A percentile compares a stretch with the other conserved stretches of the same genome.
Evolutionary conservation across 1,140 invertebrate species (phyloP).

Genomic region (Drepana arcuata): DNA sequence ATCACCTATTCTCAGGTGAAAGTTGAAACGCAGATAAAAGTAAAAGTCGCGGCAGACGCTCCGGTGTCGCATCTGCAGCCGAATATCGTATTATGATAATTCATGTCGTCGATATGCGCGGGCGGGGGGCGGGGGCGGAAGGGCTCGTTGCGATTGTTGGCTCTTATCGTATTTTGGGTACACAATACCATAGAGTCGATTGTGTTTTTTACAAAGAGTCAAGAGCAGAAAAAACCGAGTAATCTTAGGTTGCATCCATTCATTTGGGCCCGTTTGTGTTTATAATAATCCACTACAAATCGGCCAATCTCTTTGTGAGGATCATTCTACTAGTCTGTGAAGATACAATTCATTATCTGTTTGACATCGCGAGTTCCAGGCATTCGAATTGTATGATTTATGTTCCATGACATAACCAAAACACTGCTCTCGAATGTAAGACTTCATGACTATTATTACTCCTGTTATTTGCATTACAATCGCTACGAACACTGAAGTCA

Average conservation of each 20-base stretch:
- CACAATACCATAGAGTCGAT: constrained; percentile 32
- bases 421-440: background rate
- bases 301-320: constrained; percentile 53
- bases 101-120: constrained; percentile 18
- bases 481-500: no score
- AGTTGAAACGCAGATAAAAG: constrained; percentile 56
- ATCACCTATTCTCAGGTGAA: constrained; percentile 60
- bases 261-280: constrained; percentile 30
- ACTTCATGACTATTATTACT: background rate
- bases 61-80: constrained; percentile 35
- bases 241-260: constrained; percentile 35
- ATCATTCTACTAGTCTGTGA: constrained; percentile 27
- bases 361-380: constrained; percentile 42
- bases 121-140: constrained; percentile 25
- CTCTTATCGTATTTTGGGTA: constrained; percentile 27
- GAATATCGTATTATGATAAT: constrained; percentile 49
- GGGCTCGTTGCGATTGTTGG: constrained; percentile 35
- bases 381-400: constrained; percentile 49
- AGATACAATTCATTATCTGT: constrained; percentile 44
- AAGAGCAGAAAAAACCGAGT: constrained; percentile 41
- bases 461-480: no score
- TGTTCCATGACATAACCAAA: constrained; percentile 14
- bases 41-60: constrained; percentile 42
- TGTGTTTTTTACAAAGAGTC: constrained; percentile 37
- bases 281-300: constrained; percentile 54